Evolutionary conservation across 2,797 vertebrate species (phyloP), one percentile per base, ranked within the genome.

Genomic region (Myotis planiceps): DNA sequence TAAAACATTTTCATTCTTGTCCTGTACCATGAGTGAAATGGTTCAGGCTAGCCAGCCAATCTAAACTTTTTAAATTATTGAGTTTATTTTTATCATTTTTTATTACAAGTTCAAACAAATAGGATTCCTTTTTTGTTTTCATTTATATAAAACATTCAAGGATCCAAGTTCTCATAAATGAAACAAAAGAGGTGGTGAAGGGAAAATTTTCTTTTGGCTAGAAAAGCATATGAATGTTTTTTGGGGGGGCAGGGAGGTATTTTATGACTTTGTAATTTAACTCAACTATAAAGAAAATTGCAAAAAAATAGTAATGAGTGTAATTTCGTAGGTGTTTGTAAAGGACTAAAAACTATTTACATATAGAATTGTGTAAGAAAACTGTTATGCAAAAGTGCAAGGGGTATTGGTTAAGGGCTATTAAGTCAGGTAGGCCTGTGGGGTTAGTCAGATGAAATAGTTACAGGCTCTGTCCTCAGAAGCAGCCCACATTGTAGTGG

Each of bases 51-150:
- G 55, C 37, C 4, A 27, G 88, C 34, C 45, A 19, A 83, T 32
- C 21, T 47, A 10, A 69, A 53, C n/a, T 29, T 53, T 88, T 80
- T 78, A 45, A 88, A 88, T 55, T 90, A 75, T 34, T 66, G n/a
- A 60, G n/a, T 85, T 85, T 81, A 72, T 72, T 89, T 86, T 94
- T 84, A 51, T 53, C 16, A 39, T 27, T 75, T 92, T 78, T 74
- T 29, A 60, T 86, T 76, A 12, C 65, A 85, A 81, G 23, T 72
- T 92, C 37, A 72, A 45, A 55, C 21, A 63, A 49, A 76, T 18
- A 82, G 12, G 49, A 53, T 78, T 76, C 32, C 29, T 74, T 3
- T 76, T 88, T 68, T 90, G 15, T 81, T 60, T 91, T 79, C 7
- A 78, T 42, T 58, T 95, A 19, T 49, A 66, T 21, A 93, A 82